A percentile compares a stretch with the other conserved stretches of the same genome.
phyloP scores from a whole-genome alignment of 2,888 invertebrate genomes.

The Drosophila melanosoma region DNA sequence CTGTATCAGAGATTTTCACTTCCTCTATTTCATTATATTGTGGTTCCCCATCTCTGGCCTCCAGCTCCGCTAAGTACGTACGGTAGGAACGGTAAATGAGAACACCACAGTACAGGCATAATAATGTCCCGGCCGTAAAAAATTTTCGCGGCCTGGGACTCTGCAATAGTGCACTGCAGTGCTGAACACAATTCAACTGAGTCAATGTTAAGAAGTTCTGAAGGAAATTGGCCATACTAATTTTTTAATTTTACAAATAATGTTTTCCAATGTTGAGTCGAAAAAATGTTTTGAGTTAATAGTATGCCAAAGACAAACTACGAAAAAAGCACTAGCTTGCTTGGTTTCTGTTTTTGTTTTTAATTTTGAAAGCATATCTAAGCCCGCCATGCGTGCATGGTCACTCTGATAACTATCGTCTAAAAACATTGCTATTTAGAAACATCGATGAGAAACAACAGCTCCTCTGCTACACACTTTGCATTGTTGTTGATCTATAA shows the following conservation, averaged over 20 bases:
- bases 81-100: slow-evolving; percentile 40
- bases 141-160: slow-evolving; percentile 27
- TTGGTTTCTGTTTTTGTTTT: background rate
- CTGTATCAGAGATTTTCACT: slow-evolving; percentile 7
- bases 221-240: slow-evolving; percentile 27
- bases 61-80: background rate
- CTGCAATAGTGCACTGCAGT: slow-evolving; percentile 23
- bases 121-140: slow-evolving; percentile 16
- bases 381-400: slow-evolving; percentile 10
- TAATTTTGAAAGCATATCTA: background rate
- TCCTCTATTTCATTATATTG: background rate
- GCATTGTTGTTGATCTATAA: slow-evolving; percentile 55
- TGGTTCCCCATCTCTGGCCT: background rate
- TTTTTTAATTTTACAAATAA: background rate
- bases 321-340: background rate
- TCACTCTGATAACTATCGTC: slow-evolving; percentile 28
- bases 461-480: slow-evolving; percentile 2
- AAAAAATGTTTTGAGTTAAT: background rate
- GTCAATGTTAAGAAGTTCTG: slow-evolving; percentile 30
- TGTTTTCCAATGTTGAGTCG: background rate
- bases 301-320: background rate
- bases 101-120: slow-evolving; percentile 45
- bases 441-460: slow-evolving; percentile 11
- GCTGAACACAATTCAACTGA: slow-evolving; percentile 32
- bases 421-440: slow-evolving; percentile 4